A percentile compares a stretch with the other conserved stretches of the same genome.
Conservation (phyloP, 2,797 vertebrate species). For the Acanthurus leucopareius region DNA sequence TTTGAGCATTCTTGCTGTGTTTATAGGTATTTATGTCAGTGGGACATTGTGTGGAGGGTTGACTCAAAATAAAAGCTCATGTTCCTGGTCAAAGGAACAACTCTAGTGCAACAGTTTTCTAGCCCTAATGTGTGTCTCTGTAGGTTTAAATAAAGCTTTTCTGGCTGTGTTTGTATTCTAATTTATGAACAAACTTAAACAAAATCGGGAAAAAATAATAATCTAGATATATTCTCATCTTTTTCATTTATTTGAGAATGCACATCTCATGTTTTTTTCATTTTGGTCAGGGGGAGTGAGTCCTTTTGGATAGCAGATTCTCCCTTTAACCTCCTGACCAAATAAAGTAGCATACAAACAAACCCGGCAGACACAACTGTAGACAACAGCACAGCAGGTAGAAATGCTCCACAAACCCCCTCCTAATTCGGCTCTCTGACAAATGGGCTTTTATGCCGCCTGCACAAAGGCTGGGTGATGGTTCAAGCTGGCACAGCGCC, state of each 20-base stretch:
- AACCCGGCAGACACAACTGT: slow-evolving; percentile 65
- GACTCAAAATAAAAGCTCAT: no score
- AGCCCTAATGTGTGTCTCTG: background rate
- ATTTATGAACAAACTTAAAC: background rate
- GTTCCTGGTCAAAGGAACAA: no score
- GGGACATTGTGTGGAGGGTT: background rate
- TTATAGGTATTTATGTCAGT: background rate
- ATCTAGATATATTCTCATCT: background rate
- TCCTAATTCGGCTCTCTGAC: slow-evolving; percentile 62
- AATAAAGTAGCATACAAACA: slow-evolving; percentile 45
- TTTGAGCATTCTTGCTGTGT: background rate
- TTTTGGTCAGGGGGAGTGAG: background rate
- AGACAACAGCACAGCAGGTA: slow-evolving; percentile 72
- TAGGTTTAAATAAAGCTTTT: background rate
- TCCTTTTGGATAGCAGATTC: slow-evolving; percentile 35
- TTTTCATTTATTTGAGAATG: background rate
- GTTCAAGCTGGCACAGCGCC: slow-evolving; percentile 54
- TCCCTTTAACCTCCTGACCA: slow-evolving; percentile 33
- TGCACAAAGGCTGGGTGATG: slow-evolving; percentile 68
- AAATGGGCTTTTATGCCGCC: slow-evolving; percentile 75
- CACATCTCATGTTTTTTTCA: slow-evolving; percentile 1
- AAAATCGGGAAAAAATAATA: background rate
- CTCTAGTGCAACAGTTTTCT: no score
- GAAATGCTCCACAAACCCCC: slow-evolving; percentile 52
- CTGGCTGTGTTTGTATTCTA: background rate